A percentile compares a stretch with the other conserved stretches of the same genome.
Evolutionary conservation across 2,113 vertebrate genomes (phyloP).

Genomic region (Paraplagusia blochii): DNA sequence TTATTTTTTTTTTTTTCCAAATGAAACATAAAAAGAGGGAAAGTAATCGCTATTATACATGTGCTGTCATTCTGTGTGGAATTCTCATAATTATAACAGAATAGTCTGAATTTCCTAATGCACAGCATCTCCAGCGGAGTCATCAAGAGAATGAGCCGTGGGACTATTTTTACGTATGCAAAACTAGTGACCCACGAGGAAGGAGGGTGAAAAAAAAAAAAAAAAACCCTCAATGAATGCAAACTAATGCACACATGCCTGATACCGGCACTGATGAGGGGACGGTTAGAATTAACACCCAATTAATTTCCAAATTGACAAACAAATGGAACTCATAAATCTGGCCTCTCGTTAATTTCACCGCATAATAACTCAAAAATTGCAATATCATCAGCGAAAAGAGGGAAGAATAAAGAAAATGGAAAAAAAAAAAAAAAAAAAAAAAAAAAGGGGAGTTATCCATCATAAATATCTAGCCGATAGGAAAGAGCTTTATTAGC

Average conservation of each 20-base stretch:
- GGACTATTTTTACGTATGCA: constrained; percentile 98
- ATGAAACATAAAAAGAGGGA: constrained; percentile 36
- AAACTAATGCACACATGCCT: constrained; percentile 86
- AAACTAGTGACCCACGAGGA: constrained; percentile 97
- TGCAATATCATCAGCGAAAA: constrained; percentile 85
- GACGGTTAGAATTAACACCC: constrained; percentile 99
- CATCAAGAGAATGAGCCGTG: constrained; percentile 94
- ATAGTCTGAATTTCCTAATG: constrained; percentile 93
- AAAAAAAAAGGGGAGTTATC: constrained; percentile 86
- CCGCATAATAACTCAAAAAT: constrained; percentile 96
- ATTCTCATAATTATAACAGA: constrained; percentile 95
- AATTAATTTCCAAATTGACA: constrained; percentile 99
- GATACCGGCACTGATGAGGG: constrained; percentile 91
- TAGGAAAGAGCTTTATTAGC: constrained; percentile 86
- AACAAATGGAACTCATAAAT: constrained; percentile 99
- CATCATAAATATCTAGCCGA: constrained; percentile 99
- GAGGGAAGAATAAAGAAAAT: constrained; percentile 54
- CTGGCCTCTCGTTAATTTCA: constrained; percentile 99
- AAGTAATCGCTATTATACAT: constrained; percentile 78
- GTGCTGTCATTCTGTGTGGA: constrained; percentile 80
- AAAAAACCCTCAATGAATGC: constrained; percentile 93
- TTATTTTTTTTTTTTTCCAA: constrained; percentile 15
- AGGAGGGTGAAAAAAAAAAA: constrained; percentile 81
- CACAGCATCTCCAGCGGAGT: constrained; percentile 92
- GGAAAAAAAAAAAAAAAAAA: constrained; percentile 63